Evolutionary conservation across 2,888 invertebrate genomes (phyloP).

Genomic region (Tortrix viridana): DNA sequence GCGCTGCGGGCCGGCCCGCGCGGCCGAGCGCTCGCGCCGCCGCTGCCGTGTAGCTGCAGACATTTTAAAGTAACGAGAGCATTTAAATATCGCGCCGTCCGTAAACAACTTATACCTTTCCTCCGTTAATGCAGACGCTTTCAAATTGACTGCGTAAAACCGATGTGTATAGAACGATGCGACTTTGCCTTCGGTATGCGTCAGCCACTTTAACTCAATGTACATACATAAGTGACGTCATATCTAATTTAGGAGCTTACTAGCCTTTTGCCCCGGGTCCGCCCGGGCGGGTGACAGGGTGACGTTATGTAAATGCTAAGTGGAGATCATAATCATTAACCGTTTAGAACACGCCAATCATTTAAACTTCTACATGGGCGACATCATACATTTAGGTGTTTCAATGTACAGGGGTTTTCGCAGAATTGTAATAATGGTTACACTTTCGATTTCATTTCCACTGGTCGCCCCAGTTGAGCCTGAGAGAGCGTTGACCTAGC

Average conservation of each 20-base stretch:
- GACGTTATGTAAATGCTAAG: slow-evolving; percentile 81
- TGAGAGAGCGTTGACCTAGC: slow-evolving; percentile 26
- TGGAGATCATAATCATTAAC: slow-evolving; percentile 72
- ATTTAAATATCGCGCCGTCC: slow-evolving; percentile 66
- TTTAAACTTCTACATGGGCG: slow-evolving; percentile 33
- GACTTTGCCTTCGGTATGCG: slow-evolving; percentile 38
- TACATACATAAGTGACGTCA: slow-evolving; percentile 76
- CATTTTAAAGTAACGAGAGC: slow-evolving; percentile 38
- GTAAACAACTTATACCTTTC: slow-evolving; percentile 51
- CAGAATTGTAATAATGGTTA: slow-evolving; percentile 16
- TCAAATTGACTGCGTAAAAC: slow-evolving; percentile 1
- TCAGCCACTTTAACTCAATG: slow-evolving; percentile 56
- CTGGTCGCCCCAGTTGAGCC: slow-evolving; percentile 26
- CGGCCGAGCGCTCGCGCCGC: slow-evolving; percentile 37
- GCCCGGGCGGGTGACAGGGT: slow-evolving; percentile 83
- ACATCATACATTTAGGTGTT: slow-evolving; percentile 34
- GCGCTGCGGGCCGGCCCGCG: background rate
- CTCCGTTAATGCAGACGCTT: slow-evolving; percentile 28
- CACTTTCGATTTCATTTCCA: slow-evolving; percentile 24
- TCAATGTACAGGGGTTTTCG: slow-evolving; percentile 32
- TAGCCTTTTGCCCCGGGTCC: slow-evolving; percentile 80
- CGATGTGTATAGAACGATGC: slow-evolving; percentile 1
- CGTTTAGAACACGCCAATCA: slow-evolving; percentile 50
- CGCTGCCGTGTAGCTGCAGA: slow-evolving; percentile 44
- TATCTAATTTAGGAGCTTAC: slow-evolving; percentile 83